A percentile compares a stretch with the other conserved stretches of the same genome.
Conservation (phyloP, 2,113 vertebrate genomes). For the Aptenodytes forsteri region DNA sequence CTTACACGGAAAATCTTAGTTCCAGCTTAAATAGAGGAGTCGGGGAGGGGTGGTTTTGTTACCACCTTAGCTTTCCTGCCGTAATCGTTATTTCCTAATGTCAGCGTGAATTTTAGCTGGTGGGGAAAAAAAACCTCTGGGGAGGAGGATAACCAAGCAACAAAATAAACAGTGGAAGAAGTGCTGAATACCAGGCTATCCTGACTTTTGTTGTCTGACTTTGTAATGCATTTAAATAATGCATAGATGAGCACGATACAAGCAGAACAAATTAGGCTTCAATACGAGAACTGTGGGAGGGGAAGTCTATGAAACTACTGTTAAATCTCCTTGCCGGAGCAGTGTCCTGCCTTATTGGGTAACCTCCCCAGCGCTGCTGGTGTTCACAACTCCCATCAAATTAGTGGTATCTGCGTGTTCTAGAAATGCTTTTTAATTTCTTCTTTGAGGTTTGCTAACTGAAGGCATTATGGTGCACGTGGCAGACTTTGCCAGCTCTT, state of each 20-base stretch:
- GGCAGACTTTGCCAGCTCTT: background rate
- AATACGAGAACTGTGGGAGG: accelerated
- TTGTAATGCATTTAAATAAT: background rate
- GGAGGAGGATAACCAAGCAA: background rate
- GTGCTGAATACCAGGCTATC: background rate
- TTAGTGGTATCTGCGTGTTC: background rate
- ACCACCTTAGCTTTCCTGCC: background rate
- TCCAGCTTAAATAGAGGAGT: background rate
- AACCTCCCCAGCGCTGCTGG: background rate
- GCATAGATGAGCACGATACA: background rate
- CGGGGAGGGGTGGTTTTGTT: background rate
- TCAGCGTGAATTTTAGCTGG: background rate
- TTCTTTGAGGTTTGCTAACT: accelerated
- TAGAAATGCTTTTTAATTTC: accelerated
- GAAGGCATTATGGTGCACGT: accelerated
- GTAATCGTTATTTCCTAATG: background rate
- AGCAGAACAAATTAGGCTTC: background rate
- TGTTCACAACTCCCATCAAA: background rate
- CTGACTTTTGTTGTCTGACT: background rate
- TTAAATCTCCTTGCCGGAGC: background rate
- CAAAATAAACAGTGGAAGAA: background rate
- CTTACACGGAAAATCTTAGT: background rate
- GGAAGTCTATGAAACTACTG: accelerated
- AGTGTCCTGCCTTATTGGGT: background rate
- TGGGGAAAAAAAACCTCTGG: background rate